These are phyloP conservation scores for Lepilemur septentrionalis DNA, from an alignment of 2,797 vertebrate species.

Conservation along the genomic window DNA sequence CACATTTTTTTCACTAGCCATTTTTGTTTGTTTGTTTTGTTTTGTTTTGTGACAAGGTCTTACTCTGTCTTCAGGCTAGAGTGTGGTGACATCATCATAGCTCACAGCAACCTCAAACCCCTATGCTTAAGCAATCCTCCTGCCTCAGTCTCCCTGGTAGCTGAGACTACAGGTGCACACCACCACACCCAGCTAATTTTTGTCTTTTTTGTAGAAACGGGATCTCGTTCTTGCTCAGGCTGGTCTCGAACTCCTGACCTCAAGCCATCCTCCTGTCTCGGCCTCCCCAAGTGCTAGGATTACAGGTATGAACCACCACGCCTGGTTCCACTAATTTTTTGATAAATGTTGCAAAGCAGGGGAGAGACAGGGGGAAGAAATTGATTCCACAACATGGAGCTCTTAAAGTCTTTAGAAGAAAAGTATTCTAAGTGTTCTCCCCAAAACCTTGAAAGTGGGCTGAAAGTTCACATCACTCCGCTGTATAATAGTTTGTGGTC, in stretches of 20 bases:
- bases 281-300: neutral
- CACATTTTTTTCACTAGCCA: neutral
- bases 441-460: slow-evolving; percentile 1
- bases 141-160: neutral
- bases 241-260: neutral
- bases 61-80: neutral
- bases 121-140: neutral
- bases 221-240: neutral
- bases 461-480: neutral
- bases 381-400: neutral
- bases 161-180: neutral
- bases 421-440: neutral
- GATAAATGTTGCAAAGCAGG: neutral
- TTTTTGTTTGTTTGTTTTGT: neutral
- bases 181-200: neutral
- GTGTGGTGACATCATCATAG: neutral
- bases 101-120: neutral
- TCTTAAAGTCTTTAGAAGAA: neutral
- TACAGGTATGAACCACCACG: neutral
- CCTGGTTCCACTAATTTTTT: neutral
- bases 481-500: neutral
- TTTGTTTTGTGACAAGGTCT: neutral
- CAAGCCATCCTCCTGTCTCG: neutral
- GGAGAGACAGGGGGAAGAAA: neutral
- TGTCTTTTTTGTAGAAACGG: neutral